Evolutionary conservation across 2,888 invertebrate genomes (phyloP).

Genomic region (Hydroisotoma schaefferi): DNA sequence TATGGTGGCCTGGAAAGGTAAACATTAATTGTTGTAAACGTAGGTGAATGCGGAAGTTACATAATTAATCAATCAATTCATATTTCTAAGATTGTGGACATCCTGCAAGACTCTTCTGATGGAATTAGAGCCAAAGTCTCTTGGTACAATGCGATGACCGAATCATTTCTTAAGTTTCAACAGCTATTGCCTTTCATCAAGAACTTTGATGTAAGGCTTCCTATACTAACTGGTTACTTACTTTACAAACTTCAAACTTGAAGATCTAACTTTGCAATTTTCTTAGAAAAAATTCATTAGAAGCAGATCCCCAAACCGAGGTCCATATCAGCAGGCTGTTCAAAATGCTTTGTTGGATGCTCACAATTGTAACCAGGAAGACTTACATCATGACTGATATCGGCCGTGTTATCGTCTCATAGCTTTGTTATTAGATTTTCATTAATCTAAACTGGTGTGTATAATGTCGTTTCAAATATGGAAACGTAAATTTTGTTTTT

Average conservation of each 20-base stretch:
- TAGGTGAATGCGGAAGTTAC: not conserved
- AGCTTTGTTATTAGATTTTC: too few species aligned
- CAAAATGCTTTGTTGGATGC: conserved; percentile 39
- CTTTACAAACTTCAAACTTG: not conserved
- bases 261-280: not conserved
- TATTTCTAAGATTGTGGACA: conserved; percentile 36
- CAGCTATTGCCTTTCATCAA: conserved; percentile 36
- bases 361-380: conserved; percentile 30
- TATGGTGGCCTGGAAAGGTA: conserved; percentile 85
- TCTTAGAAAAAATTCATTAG: conserved; percentile 37
- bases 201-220: conserved; percentile 39
- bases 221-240: not conserved
- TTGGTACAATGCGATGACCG: conserved; percentile 39
- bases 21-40: not conserved
- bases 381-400: conserved; percentile 35
- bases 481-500: too few species aligned
- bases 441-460: too few species aligned
- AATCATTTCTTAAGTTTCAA: conserved; percentile 36
- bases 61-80: not conserved
- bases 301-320: conserved; percentile 30
- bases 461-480: too few species aligned
- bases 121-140: conserved; percentile 37
- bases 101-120: conserved; percentile 19
- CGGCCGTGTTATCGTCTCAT: not conserved
- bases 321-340: conserved; percentile 41